phyloP scores from a whole-genome alignment of 1,140 invertebrate species.

The Drosophila yakuba region DNA sequence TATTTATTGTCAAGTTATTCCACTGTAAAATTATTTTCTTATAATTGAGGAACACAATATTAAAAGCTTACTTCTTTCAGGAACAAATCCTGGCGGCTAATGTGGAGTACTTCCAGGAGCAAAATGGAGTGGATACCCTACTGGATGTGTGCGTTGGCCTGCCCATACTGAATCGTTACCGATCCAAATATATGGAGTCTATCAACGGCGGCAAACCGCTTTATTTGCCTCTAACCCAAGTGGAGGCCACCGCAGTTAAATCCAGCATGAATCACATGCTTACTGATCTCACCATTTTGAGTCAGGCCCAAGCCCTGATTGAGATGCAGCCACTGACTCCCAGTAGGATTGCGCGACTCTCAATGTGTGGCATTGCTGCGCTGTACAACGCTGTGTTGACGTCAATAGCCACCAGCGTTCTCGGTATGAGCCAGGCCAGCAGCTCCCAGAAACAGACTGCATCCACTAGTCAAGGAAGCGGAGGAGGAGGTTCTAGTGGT shows the following conservation, averaged over 20 bases:
- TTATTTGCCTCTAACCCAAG: constrained; percentile 74
- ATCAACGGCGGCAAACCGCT: constrained; percentile 68
- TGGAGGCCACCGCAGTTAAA: constrained; percentile 75
- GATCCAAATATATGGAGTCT: constrained; percentile 74
- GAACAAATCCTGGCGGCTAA: constrained; percentile 87
- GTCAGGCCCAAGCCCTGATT: constrained; percentile 92
- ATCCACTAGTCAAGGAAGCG: constrained; percentile 47
- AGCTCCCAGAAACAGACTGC: constrained; percentile 71
- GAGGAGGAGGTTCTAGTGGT: constrained; percentile 27
- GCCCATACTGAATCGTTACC: constrained; percentile 78
- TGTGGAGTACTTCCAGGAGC: constrained; percentile 85
- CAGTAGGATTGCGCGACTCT: constrained; percentile 92
- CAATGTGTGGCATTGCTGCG: constrained; percentile 90
- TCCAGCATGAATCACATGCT: constrained; percentile 87
- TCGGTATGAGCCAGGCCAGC: constrained; percentile 78
- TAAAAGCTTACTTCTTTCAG: constrained; percentile 72
- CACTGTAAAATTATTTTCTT: too few species aligned
- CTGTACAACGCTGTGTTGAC: constrained; percentile 91
- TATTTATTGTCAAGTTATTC: too few species aligned
- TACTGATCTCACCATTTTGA: constrained; percentile 93
- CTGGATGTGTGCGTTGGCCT: constrained; percentile 72
- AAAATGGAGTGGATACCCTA: constrained; percentile 77
- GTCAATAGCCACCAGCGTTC: constrained; percentile 87
- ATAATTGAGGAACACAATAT: neutral
- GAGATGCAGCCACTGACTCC: constrained; percentile 92